A percentile compares a stretch with the other conserved stretches of the same genome.
Conservation (phyloP, 2,888 invertebrate species). For the Andrena hattorfiana region DNA sequence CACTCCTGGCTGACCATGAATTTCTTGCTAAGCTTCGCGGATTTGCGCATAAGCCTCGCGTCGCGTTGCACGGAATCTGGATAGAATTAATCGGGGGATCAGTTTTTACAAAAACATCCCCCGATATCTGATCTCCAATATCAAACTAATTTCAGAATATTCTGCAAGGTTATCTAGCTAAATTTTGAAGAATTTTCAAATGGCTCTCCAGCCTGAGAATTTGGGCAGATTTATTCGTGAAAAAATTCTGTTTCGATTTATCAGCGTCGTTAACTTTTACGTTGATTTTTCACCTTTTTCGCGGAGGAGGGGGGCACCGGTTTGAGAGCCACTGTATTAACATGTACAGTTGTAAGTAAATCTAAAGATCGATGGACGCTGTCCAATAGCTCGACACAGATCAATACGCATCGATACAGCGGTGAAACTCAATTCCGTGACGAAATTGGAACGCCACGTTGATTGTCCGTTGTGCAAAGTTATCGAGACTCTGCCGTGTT, state of each 20-base stretch:
- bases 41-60: constrained; percentile 36
- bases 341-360: constrained; percentile 19
- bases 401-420: constrained; percentile 50
- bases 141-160: too few species aligned
- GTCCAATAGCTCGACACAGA: constrained; percentile 56
- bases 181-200: neutral
- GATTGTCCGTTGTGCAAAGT: constrained; percentile 55
- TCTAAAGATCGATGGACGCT: constrained; percentile 55
- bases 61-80: constrained; percentile 22
- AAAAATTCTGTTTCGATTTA: neutral
- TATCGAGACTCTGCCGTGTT: constrained; percentile 34
- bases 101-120: neutral
- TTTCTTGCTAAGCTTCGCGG: constrained; percentile 52
- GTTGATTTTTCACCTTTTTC: neutral
- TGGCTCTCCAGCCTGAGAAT: neutral
- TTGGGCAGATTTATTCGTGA: neutral
- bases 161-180: neutral
- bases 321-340: constrained; percentile 34
- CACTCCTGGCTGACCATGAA: constrained; percentile 63
- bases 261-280: neutral
- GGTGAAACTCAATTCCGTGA: constrained; percentile 48
- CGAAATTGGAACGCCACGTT: constrained; percentile 55
- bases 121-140: too few species aligned
- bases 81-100: constrained; percentile 45
- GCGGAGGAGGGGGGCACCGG: too few species aligned